Evolutionary conservation across 2,797 vertebrate species (phyloP).

Genomic region (Podarcis lilfordi): DNA sequence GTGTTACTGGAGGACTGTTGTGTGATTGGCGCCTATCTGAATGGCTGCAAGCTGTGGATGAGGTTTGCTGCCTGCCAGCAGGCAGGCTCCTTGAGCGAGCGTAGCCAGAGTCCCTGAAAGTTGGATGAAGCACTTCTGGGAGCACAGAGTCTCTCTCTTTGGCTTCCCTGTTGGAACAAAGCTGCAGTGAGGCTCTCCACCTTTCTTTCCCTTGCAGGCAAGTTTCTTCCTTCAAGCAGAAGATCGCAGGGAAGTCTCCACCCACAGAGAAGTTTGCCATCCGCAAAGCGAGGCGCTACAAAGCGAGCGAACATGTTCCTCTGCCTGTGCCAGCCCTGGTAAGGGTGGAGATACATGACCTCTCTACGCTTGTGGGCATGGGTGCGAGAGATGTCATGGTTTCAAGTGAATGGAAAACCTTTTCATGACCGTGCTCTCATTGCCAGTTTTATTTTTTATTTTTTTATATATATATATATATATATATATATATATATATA

Average conservation of each 20-base stretch:
- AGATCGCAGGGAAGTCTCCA: conserved; percentile 89
- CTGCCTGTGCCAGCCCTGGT: conserved; percentile 86
- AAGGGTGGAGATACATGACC: conserved; percentile 33
- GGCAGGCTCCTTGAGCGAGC: too few relatives aligned
- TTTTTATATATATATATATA: too few relatives aligned
- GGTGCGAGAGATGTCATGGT: not conserved
- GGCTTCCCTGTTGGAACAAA: not conserved
- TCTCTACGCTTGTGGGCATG: not conserved
- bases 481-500: too few relatives aligned
- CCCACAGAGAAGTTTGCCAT: conserved; percentile 90
- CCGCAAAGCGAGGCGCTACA: conserved; percentile 86
- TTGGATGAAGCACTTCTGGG: not conserved
- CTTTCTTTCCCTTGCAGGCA: conserved; percentile 68
- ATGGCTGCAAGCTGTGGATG: not conserved
- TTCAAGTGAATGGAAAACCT: not conserved
- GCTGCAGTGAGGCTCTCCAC: not conserved
- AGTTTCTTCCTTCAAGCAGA: conserved; percentile 84
- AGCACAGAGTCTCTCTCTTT: not conserved
- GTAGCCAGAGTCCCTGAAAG: too few relatives aligned
- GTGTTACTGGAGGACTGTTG: not conserved
- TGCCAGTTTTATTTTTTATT: not conserved
- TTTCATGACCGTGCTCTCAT: not conserved
- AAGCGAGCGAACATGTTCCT: conserved; percentile 63
- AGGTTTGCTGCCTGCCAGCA: not conserved
- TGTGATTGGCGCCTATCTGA: not conserved